A percentile compares a stretch with the other conserved stretches of the same genome.
These are phyloP conservation scores for Metopolophium dirhodum DNA, from an alignment of 1,140 invertebrate species.

Conservation along the genomic window DNA sequence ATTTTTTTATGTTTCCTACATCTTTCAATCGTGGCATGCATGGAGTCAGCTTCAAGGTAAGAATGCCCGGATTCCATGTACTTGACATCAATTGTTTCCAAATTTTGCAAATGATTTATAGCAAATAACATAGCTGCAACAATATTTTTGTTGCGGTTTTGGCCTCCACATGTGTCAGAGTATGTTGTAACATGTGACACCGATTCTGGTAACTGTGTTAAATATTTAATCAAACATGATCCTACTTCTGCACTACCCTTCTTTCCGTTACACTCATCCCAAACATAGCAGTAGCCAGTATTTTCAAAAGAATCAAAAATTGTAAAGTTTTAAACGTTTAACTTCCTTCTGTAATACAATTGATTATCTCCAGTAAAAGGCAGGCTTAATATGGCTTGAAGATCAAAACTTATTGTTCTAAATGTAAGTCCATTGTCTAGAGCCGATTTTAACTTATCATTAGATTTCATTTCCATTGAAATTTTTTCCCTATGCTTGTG, in stretches of 20 bases:
- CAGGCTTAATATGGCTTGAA: slow-evolving; percentile 59
- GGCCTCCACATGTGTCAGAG: slow-evolving; percentile 58
- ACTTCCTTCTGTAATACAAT: slow-evolving; percentile 60
- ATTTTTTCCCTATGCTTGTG: background rate
- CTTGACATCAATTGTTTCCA: background rate
- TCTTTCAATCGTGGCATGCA: slow-evolving; percentile 20
- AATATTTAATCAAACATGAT: slow-evolving; percentile 52
- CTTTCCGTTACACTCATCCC: slow-evolving; percentile 58
- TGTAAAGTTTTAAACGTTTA: slow-evolving; percentile 60
- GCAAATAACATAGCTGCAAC: slow-evolving; percentile 6
- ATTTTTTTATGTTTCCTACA: slow-evolving; percentile 3
- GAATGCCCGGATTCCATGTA: background rate
- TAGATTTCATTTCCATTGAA: background rate
- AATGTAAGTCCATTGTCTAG: background rate
- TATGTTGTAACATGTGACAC: slow-evolving; percentile 54
- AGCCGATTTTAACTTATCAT: background rate
- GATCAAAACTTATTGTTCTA: slow-evolving; percentile 59
- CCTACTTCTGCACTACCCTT: slow-evolving; percentile 57
- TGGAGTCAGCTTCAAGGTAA: slow-evolving; percentile 27
- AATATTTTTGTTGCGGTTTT: slow-evolving; percentile 57
- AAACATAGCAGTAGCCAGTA: slow-evolving; percentile 24
- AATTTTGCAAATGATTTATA: background rate
- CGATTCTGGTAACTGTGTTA: slow-evolving; percentile 36
- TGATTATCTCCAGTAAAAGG: slow-evolving; percentile 59
- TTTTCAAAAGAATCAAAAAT: slow-evolving; percentile 57